These are phyloP conservation scores for Spicauda simplicius DNA, from an alignment of 2,888 invertebrate genomes.

Conservation along the genomic window DNA sequence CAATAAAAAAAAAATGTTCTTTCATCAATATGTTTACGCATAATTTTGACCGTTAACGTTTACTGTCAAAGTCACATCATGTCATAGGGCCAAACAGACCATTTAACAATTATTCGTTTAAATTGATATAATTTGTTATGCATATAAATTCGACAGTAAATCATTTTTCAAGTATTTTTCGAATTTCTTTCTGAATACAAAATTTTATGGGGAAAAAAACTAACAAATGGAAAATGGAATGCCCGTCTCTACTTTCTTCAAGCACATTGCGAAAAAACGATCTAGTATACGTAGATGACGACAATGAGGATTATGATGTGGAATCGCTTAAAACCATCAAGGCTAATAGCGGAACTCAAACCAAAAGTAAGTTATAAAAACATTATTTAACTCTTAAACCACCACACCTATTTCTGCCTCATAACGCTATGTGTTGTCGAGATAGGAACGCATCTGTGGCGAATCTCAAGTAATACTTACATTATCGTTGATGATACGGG, in stretches of 20 bases:
- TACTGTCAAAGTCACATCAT: background rate
- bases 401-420: no score
- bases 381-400: no score
- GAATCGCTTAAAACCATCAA: constrained; percentile 38
- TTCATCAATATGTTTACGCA: no score
- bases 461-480: no score
- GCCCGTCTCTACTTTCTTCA: constrained; percentile 5
- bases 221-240: constrained; percentile 26
- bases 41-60: no score
- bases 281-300: constrained; percentile 39
- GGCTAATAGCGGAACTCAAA: constrained; percentile 60
- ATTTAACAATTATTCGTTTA: background rate
- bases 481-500: no score
- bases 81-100: background rate
- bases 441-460: no score
- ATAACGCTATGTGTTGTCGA: no score
- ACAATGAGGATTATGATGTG: constrained; percentile 37
- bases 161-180: background rate
- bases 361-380: constrained; percentile 41
- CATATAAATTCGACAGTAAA: background rate
- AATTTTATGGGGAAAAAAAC: background rate
- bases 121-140: background rate
- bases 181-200: background rate
- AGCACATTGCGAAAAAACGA: constrained; percentile 26
- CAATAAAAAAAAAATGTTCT: no score